These are phyloP conservation scores for Halcyon malimbica DNA, from an alignment of 2,113 vertebrate genomes.

Conservation along the genomic window DNA sequence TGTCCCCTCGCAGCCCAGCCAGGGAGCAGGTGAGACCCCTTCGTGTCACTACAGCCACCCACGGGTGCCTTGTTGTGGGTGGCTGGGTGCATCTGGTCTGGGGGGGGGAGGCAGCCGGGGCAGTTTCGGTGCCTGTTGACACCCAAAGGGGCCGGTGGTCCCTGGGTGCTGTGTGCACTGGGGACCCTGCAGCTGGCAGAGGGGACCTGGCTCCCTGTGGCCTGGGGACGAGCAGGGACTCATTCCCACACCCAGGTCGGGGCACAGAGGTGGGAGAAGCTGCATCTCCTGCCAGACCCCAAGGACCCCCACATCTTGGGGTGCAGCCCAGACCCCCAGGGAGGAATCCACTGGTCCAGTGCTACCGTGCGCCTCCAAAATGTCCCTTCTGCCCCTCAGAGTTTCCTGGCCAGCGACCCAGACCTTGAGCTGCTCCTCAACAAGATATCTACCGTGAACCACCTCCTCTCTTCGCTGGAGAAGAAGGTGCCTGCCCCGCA, in stretches of 20 bases:
- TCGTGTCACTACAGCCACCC: rapidly evolving
- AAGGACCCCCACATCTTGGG: rapidly evolving
- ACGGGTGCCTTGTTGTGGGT: rapidly evolving
- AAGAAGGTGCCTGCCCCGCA: slow-evolving; percentile 74
- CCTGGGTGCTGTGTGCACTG: not conserved
- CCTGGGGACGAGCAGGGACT: not conserved
- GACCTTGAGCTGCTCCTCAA: slow-evolving; percentile 81
- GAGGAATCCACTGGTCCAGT: rapidly evolving
- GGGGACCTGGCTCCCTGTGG: not conserved
- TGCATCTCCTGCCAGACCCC: not conserved
- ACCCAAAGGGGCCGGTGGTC: not conserved
- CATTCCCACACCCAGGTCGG: no score
- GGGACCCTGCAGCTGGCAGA: not conserved
- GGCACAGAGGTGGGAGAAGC: rapidly evolving
- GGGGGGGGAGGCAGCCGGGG: rapidly evolving
- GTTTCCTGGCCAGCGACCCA: slow-evolving; percentile 57
- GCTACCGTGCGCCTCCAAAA: not conserved
- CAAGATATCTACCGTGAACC: slow-evolving; percentile 82
- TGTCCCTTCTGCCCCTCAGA: not conserved
- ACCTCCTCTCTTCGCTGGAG: slow-evolving; percentile 83
- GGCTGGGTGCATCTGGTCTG: not conserved
- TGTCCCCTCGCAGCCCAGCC: slow-evolving; percentile 55
- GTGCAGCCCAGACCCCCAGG: rapidly evolving
- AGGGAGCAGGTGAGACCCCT: slow-evolving; percentile 75
- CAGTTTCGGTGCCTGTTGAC: not conserved